These are phyloP conservation scores for Vesta saturnalis DNA, from an alignment of 2,888 invertebrate genomes.

Conservation along the genomic window DNA sequence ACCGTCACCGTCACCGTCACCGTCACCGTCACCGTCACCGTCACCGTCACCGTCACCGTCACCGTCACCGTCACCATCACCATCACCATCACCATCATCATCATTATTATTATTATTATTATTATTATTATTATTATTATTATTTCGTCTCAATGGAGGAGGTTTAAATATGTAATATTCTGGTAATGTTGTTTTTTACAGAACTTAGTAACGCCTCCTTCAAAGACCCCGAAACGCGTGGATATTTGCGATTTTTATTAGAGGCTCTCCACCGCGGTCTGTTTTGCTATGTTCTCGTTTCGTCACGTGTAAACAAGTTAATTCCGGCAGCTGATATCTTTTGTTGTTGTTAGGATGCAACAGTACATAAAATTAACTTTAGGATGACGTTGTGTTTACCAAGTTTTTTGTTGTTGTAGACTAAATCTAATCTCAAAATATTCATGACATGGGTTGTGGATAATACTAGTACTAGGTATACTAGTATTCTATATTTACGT, in stretches of 20 bases:
- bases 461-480: too few relatives aligned
- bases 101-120: too few relatives aligned
- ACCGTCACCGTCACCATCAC: too few relatives aligned
- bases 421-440: slow-evolving; percentile 11
- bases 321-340: neutral
- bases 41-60: too few relatives aligned
- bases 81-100: too few relatives aligned
- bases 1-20: too few relatives aligned
- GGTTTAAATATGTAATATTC: slow-evolving; percentile 1
- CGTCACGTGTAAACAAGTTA: neutral
- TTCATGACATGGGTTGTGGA: slow-evolving; percentile 11
- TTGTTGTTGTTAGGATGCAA: slow-evolving; percentile 21
- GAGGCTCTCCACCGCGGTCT: neutral
- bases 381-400: slow-evolving; percentile 16
- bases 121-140: too few relatives aligned
- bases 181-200: too few relatives aligned
- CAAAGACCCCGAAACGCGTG: neutral
- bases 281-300: slow-evolving; percentile 12
- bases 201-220: too few relatives aligned
- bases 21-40: too few relatives aligned
- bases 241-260: neutral
- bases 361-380: slow-evolving; percentile 10
- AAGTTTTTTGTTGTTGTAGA: slow-evolving; percentile 10
- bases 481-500: too few relatives aligned
- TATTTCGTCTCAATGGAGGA: too few relatives aligned